These are phyloP conservation scores for Drosophila pandora DNA, from an alignment of 1,140 invertebrate genomes.

Conservation along the genomic window DNA sequence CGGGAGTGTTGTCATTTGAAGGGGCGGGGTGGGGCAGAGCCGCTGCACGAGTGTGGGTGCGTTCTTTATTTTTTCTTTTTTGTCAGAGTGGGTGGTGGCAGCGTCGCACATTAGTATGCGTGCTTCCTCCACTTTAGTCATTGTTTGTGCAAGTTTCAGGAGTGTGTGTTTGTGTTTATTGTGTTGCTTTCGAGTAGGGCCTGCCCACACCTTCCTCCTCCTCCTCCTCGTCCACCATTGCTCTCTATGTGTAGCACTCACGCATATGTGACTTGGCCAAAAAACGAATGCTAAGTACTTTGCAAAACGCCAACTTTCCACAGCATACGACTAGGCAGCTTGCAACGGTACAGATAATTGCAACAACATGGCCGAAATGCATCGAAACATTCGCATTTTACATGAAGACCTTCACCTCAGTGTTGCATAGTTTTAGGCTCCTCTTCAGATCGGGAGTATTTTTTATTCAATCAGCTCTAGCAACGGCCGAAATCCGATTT, in stretches of 20 bases:
- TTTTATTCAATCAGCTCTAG: neutral
- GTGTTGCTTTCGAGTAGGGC: neutral
- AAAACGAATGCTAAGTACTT: neutral
- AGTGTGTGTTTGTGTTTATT: neutral
- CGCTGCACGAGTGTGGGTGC: conserved; percentile 15
- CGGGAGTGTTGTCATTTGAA: neutral
- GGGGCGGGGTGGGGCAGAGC: neutral
- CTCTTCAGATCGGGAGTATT: neutral
- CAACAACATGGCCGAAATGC: neutral
- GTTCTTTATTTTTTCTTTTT: conserved; percentile 6
- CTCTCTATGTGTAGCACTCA: neutral
- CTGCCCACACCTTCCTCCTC: neutral
- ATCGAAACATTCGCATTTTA: conserved; percentile 2
- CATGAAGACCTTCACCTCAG: neutral
- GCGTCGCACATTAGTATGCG: neutral
- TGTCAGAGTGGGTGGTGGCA: neutral
- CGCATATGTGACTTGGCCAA: neutral
- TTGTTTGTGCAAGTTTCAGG: neutral
- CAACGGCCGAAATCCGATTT: neutral
- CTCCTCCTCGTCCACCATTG: neutral
- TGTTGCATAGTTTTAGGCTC: conserved; percentile 13
- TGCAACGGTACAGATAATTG: neutral
- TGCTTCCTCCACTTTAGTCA: neutral
- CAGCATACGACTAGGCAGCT: conserved; percentile 11
- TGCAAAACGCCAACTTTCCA: neutral